phyloP scores from a whole-genome alignment of 2,797 vertebrate species.

The Pangasius djambal region DNA sequence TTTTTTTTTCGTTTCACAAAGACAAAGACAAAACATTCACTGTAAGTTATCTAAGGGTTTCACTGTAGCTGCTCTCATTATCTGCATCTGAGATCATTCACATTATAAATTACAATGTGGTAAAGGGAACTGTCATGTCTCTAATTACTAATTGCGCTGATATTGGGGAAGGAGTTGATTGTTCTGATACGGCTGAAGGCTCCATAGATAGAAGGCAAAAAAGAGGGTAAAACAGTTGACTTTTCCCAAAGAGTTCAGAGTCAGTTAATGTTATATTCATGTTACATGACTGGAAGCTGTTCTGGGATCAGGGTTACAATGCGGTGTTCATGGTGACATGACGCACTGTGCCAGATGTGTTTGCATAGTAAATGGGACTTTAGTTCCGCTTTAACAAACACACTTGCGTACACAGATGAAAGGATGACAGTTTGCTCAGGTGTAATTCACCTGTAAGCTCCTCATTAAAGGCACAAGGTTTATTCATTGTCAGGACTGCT shows the following conservation, averaged over 20 bases:
- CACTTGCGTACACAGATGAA: slow-evolving; percentile 20
- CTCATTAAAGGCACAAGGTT: slow-evolving; percentile 9
- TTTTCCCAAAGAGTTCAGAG: not conserved
- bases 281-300: slow-evolving; percentile 2
- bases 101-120: not conserved
- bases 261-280: not conserved
- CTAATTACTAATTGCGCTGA: not conserved
- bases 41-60: not conserved
- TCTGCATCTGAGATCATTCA: not conserved
- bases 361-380: slow-evolving; percentile 70
- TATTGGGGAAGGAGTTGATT: not conserved
- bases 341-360: slow-evolving; percentile 66
- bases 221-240: not conserved
- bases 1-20: not conserved
- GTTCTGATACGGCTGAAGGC: not conserved
- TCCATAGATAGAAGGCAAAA: not conserved
- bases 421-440: slow-evolving; percentile 45
- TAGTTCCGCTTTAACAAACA: slow-evolving; percentile 53
- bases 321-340: slow-evolving; percentile 62
- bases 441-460: slow-evolving; percentile 37
- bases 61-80: not conserved
- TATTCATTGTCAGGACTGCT: slow-evolving; percentile 13
- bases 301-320: slow-evolving; percentile 67
- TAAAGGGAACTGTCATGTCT: not conserved
- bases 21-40: not conserved